Conservation (phyloP, 1,140 invertebrate species). For the Chrysopa pallens region DNA sequence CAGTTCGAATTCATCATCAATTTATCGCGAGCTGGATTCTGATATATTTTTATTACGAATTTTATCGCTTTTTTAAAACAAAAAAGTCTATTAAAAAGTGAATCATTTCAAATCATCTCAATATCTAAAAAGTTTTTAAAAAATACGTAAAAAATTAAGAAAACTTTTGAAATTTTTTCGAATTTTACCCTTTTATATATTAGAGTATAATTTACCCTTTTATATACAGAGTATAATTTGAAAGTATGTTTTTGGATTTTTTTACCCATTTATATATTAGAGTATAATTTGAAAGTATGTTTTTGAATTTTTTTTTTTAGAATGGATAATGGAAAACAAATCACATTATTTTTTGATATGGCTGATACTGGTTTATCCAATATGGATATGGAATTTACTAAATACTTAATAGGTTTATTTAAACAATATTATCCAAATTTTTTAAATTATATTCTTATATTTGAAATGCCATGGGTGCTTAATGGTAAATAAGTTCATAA, state of each 20-base stretch:
- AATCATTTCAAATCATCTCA: no score
- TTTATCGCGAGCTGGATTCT: no score
- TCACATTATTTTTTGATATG: conserved; percentile 84
- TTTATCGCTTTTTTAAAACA: no score
- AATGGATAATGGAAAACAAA: conserved; percentile 52
- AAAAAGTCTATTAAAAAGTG: no score
- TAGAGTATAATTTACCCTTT: conserved; percentile 2
- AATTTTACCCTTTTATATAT: no score
- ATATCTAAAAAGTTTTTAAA: no score
- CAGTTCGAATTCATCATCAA: no score
- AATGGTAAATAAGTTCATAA: conserved; percentile 39
- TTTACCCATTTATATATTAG: conserved; percentile 1
- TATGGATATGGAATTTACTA: conserved; percentile 74
- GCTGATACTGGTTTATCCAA: conserved; percentile 65
- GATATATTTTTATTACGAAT: no score
- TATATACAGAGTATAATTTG: background rate
- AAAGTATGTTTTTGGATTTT: conserved; percentile 3
- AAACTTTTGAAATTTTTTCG: no score
- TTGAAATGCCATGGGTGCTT: conserved; percentile 88
- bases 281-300: conserved; percentile 2
- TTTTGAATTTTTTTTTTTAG: conserved; percentile 21
- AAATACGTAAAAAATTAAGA: no score
- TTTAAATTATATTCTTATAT: conserved; percentile 80
- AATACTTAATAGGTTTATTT: conserved; percentile 72
- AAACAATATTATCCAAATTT: conserved; percentile 82